Conservation (phyloP, 2,113 vertebrate species). For the Leiothrix lutea region DNA sequence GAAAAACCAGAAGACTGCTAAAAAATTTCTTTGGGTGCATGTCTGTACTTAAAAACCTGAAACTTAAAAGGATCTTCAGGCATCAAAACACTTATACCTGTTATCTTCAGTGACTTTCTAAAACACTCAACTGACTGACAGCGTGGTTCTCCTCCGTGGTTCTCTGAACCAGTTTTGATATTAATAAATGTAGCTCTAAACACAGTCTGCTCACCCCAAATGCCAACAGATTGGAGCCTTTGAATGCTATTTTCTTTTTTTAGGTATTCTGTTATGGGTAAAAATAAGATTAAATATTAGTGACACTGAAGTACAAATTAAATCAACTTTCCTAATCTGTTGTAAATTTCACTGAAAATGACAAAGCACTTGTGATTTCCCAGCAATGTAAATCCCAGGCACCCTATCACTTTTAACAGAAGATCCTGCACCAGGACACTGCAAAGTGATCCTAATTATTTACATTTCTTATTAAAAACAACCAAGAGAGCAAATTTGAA, state of each 20-base stretch:
- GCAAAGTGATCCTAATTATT: conserved; percentile 43
- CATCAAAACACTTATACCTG: background rate
- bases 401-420: background rate
- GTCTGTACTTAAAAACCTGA: background rate
- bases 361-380: background rate
- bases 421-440: background rate
- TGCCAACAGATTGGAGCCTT: background rate
- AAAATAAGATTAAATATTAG: background rate
- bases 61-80: background rate
- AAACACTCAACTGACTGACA: background rate
- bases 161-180: background rate
- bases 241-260: background rate
- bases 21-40: background rate
- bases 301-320: background rate
- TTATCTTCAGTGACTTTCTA: background rate
- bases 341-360: background rate
- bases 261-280: background rate
- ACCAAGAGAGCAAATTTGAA: conserved; percentile 42
- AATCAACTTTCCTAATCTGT: background rate
- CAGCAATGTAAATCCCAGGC: background rate
- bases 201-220: background rate
- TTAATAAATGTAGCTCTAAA: background rate
- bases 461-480: conserved; percentile 60
- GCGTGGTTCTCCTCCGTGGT: background rate
- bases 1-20: background rate